Evolutionary conservation across 2,888 invertebrate species (phyloP), one percentile per base, ranked within the genome.

Genomic region (Ommatoiulus sabulosus): DNA sequence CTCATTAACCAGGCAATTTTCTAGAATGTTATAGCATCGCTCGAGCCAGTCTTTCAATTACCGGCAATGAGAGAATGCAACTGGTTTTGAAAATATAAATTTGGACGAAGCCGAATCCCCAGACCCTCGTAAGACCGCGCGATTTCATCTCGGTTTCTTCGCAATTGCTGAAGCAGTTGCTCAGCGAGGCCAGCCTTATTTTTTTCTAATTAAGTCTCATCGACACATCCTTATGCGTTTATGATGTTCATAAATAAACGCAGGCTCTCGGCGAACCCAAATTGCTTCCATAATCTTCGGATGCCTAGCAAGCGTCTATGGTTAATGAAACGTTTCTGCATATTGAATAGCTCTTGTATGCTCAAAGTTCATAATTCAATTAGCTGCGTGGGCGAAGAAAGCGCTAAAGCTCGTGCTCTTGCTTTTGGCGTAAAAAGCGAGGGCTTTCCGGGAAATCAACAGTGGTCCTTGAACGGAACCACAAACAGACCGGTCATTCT

Each of bases 201-300:
- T 57, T 48, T 57, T 57, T 57, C 57, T 57, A 57, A 57, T 57
- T 57, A 57, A 57, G 57, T 57, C 15, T 17, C 57, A 57, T 57
- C 57, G 57, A 57, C 57, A 57, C 17, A 57, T 57, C 17, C 57
- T 57, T 17, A 57, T 57, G 57, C 17, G 57, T 57, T 57, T 57
- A 57, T 57, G 57, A 57, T 57, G 57, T 57, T 57, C 57, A 57
- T 57, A 57, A 57, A 57, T 57, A 57, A 57, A 57, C 17, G 57
- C 57, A 17, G 57, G 57, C 15, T 57, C 57, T 57, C 17, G 57
- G 57, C 57, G 57, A 57, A 57, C 57, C 57, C 57, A 57, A 57
- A 57, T 57, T 12, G 17, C 57, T 5, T 17, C 48, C 57, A 57
- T 57, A 57, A 57, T 57, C 57, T 57, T 48, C 48, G 48, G 48